These are phyloP conservation scores for Peromyscus eremicus DNA, from an alignment of 2,797 vertebrate species.

Conservation along the genomic window DNA sequence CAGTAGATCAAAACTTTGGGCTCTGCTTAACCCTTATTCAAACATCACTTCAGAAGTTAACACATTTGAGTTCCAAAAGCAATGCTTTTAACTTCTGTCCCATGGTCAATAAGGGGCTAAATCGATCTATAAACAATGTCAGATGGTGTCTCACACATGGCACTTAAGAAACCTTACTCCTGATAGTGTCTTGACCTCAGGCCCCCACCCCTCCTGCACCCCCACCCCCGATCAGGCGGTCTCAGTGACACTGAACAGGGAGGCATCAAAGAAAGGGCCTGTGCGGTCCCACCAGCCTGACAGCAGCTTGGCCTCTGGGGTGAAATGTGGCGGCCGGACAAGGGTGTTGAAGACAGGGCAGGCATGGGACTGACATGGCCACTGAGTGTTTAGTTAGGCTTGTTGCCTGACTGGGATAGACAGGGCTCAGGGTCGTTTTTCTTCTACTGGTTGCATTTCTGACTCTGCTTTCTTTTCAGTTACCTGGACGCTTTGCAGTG, in stretches of 20 bases:
- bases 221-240: conserved; percentile 79
- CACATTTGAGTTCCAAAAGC: conserved; percentile 87
- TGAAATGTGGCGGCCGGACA: conserved; percentile 34
- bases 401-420: not conserved
- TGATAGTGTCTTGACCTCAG: conserved; percentile 91
- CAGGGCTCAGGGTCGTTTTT: conserved; percentile 56
- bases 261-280: conserved; percentile 83
- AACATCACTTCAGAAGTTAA: conserved; percentile 91
- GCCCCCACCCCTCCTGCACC: conserved; percentile 68
- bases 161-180: conserved; percentile 92
- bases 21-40: conserved; percentile 88
- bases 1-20: conserved; percentile 87
- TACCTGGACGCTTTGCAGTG: not conserved
- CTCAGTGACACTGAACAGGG: conserved; percentile 90
- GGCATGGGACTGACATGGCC: conserved; percentile 59
- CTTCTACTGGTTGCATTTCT: not conserved
- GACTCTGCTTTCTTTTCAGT: not conserved
- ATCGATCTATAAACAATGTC: conserved; percentile 92
- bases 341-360: conserved; percentile 73
- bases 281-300: conserved; percentile 80
- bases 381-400: not conserved
- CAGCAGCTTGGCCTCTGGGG: conserved; percentile 60
- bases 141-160: conserved; percentile 92
- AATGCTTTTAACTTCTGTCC: conserved; percentile 92
- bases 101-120: conserved; percentile 89